Percentiles rank a stretch among this genome's conserved stretches.
phyloP scores from a whole-genome alignment of 2,888 invertebrate species.

The Phania funesta region DNA sequence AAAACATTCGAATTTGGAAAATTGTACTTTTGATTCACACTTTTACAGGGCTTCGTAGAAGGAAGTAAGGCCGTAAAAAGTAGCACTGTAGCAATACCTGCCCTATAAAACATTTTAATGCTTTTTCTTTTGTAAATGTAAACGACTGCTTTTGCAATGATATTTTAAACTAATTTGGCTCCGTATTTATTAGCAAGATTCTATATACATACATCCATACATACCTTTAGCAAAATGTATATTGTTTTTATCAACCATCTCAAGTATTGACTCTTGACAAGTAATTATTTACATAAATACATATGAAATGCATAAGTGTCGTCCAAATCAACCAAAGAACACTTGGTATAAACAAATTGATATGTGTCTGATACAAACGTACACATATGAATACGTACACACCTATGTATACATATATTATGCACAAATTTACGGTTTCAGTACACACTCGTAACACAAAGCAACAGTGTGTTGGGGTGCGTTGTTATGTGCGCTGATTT shows the following conservation, averaged over 20 bases:
- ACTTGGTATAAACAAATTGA: not conserved
- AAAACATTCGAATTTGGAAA: constrained; percentile 75
- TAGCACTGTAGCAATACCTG: not conserved
- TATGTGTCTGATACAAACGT: too few species aligned
- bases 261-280: constrained; percentile 44
- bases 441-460: too few species aligned
- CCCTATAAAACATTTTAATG: constrained; percentile 30
- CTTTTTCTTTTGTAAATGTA: not conserved
- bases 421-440: too few species aligned
- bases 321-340: constrained; percentile 30
- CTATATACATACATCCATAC: too few species aligned
- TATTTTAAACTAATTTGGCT: not conserved
- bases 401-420: too few species aligned
- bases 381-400: too few species aligned
- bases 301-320: too few species aligned
- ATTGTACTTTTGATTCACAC: constrained; percentile 73
- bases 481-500: too few species aligned
- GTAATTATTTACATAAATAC: constrained; percentile 26
- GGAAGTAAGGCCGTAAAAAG: constrained; percentile 1
- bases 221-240: constrained; percentile 13
- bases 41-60: constrained; percentile 69
- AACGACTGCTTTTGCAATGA: not conserved
- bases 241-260: constrained; percentile 18
- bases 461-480: too few species aligned
- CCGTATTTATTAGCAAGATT: not conserved